Evolutionary conservation across 2,888 invertebrate genomes (phyloP), one percentile per base, ranked within the genome.

Genomic region (Microctonus aethiopoides): DNA sequence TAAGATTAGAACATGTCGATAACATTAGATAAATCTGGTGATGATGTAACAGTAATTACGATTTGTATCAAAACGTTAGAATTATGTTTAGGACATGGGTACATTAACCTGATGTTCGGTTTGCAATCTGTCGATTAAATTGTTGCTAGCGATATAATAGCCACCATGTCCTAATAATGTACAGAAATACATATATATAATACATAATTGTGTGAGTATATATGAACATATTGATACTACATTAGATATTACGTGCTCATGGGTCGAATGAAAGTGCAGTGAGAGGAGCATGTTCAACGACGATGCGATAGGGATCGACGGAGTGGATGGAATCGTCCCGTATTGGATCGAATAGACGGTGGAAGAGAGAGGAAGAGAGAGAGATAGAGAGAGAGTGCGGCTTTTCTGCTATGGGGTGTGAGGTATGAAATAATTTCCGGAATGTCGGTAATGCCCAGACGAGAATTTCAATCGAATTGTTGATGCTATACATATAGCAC

Each of bases 371-470:
- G 24, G 26, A 57, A 41, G 71, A 56, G 67, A 69, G 64, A 46
- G 63, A 24, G 39, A 46, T 32, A 59, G n/a, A 52, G 24, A 13
- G 72, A 16, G 34, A 61, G 52, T 41, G 36, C 20, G 65, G 39
- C 20, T 51, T 34, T 5, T 13, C n/a, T 13, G 29, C 41, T 34
- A 60, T 61, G 59, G 56, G 66, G 63, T 57, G 59, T 64, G 61
- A 68, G 69, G 75, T 72, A 73, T 77, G 75, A 76, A 77, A 76
- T 76, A 76, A 77, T 77, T 77, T 77, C 75, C 77, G 77, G 75
- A 73, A 75, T 74, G 74, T 75, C 71, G 72, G 71, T 74, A 72
- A 13, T 67, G 68, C 70, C 66, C 68, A 52, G 68, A 66, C 61
- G 66, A 62, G 63, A 63, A 63, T 68, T 63, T 52, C 68, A 68